phyloP scores from a whole-genome alignment of 2,888 invertebrate species.

The Tupiocoris notatus region DNA sequence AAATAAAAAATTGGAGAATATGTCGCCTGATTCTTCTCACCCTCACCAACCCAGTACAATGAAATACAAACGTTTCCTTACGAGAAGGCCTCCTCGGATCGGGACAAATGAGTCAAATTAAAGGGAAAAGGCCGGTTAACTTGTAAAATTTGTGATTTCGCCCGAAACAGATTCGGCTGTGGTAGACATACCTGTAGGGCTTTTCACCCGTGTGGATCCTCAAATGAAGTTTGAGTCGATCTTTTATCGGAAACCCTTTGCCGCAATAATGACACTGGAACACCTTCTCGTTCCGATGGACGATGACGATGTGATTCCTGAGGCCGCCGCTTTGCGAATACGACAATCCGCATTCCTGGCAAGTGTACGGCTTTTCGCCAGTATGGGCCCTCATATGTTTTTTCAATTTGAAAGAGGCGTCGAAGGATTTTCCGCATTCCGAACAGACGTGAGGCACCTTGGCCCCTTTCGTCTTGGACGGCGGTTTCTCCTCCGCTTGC shows the following conservation, averaged over 20 bases:
- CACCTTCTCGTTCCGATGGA: conserved; percentile 57
- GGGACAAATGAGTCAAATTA: too few species aligned
- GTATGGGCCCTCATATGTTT: conserved; percentile 69
- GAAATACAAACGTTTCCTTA: too few species aligned
- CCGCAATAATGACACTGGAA: conserved; percentile 73
- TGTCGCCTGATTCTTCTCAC: too few species aligned
- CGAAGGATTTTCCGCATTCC: conserved; percentile 65
- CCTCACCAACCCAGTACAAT: too few species aligned
- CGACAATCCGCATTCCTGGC: conserved; percentile 62
- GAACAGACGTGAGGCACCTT: conserved; percentile 58
- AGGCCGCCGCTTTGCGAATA: conserved; percentile 67
- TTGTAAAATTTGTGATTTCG: too few species aligned
- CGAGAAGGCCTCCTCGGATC: too few species aligned
- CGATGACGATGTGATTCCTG: conserved; percentile 63
- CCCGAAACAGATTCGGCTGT: too few species aligned
- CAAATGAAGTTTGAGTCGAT: conserved; percentile 70
- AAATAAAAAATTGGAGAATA: too few species aligned
- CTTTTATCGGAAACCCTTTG: conserved; percentile 73
- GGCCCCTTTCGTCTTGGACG: conserved; percentile 16
- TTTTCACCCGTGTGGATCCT: conserved; percentile 70
- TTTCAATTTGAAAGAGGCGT: conserved; percentile 64
- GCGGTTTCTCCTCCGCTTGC: background rate
- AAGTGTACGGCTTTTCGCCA: conserved; percentile 63
- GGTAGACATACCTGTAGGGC: conserved; percentile 58
- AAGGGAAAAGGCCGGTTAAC: too few species aligned